Base-by-base conservation (phyloP, 1,140 invertebrate species). In the Drosophila ananassae region DNA sequence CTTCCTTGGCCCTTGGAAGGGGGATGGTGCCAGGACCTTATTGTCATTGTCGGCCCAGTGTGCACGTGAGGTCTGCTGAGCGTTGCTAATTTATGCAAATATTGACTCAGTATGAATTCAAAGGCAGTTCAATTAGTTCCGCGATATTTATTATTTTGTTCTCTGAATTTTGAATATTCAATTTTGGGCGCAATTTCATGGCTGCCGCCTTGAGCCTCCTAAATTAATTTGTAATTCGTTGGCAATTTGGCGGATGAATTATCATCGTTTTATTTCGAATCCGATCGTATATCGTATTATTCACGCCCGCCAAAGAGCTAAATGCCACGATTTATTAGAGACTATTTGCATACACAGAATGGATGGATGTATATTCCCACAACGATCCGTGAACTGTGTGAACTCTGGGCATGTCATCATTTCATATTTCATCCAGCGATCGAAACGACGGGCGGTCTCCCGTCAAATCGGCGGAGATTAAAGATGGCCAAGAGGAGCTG, bases 61-160 rank as follows among this genome's bases (percentile, higher is more conserved):
- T 69, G 84, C 84, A 89, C 84, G 84, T 89, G 84, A 89, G 62
- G 48, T 64, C 61, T 51, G 41, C 73, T 77, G 74, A 80, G 84
- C 84, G 84, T 68, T 39, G 61, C 84, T 74, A 84, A 89, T 89
- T 89, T 89, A 89, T 89, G 84, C 84, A 89, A 89, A 89, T 89
- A 89, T 89, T 89, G 48, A 71, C 78, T 77, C 63, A 64, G 64
- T 50, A 53, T 12, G 13, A 39, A 41, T 41, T 21, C 34, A 46
- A 54, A 54, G 76, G 68, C 79, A 56, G 77, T 90, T 89, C 73
- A 90, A 90, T 90, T 90, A 72, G 89, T 90, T 90, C 74, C 83
- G 71, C 77, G 71, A 90, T 90, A 90, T 90, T 90, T 90, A 90
- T 90, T 90, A 90, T 90, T 90, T 87, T 80, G 68, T 71, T 78